phyloP scores from a whole-genome alignment of 92 coral and sea anemone species.

The Blastomussa wellsi region DNA sequence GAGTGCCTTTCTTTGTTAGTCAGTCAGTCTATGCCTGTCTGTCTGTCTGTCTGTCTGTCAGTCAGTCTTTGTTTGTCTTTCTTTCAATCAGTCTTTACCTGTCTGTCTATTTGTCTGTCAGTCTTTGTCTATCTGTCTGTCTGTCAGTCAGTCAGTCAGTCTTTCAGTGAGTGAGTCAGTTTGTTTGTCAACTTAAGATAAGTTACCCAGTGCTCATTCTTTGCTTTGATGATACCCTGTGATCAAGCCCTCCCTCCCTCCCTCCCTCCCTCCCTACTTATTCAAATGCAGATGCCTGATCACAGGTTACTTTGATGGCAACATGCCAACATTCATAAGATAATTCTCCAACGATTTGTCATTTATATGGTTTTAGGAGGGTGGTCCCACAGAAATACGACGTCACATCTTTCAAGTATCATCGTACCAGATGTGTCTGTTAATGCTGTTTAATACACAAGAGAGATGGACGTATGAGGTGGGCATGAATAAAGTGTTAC shows the following conservation, averaged over 20 bases:
- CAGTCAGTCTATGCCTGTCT: not conserved
- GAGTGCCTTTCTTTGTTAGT: conserved; percentile 13
- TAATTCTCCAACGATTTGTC: not conserved
- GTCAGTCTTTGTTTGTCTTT: too few relatives aligned
- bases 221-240: too few relatives aligned
- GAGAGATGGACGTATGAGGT: conserved; percentile 94
- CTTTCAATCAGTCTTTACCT: too few relatives aligned
- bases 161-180: not conserved
- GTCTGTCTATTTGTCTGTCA: too few relatives aligned
- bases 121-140: too few relatives aligned
- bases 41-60: not conserved
- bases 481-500: not conserved
- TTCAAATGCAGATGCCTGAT: too few relatives aligned
- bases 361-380: conserved; percentile 67
- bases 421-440: conserved; percentile 93
- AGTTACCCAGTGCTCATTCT: too few relatives aligned
- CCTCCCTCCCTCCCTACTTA: too few relatives aligned
- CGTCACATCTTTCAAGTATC: conserved; percentile 97
- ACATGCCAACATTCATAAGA: not conserved
- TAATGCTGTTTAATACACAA: conserved; percentile 89
- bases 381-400: conserved; percentile 67
- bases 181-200: too few relatives aligned
- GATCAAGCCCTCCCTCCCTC: too few relatives aligned
- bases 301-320: not conserved
- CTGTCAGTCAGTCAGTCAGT: not conserved